Base-by-base conservation (phyloP, 1,140 invertebrate species). In the Cataglyphis hispanica region DNA sequence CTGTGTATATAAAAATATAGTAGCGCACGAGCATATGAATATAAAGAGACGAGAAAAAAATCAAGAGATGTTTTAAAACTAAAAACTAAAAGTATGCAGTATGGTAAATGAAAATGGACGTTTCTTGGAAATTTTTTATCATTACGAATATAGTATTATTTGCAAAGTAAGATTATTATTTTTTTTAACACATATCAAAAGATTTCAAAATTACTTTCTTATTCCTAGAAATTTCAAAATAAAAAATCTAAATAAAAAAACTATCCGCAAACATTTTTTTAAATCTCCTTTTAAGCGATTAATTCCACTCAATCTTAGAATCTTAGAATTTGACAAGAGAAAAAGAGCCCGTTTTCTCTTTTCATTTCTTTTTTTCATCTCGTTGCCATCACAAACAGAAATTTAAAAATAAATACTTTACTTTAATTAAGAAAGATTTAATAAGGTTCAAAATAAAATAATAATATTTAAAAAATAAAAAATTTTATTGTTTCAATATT, bases 21-120 rank as follows among this genome's bases (percentile, higher is more conserved):
- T 56, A 25, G 70, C 13, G 61, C 58, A 4, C 22, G 43, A 19
- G 40, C 8, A 37, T 10, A 8, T 19, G 19, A n/a, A 34, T 6
- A 27, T 22, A 70, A 74, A n/a, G 27, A 40, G 8, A 63, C 34
- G 19, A 43, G n/a, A 22, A 46, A 40, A 25, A 61, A 60, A n/a
- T 64, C 16, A 53, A 16, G 6, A 16, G 46, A 67, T 40, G 6
- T 31, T 61, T 56, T 84, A 88, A 89, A 34, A 34, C 1, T 89
- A 58, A 50, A 86, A 86, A 86, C 72, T 46, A 31, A 86, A 77
- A 89, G 46, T 53, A 63, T 56, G 56, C 40, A 1, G 43, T 4
- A 13, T 25, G 19, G 63, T 43, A 76, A 70, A 69, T 61, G 63
- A 80, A 87, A 85, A 85, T 85, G 74, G 61, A 87, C 60, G 43